A percentile compares a stretch with the other conserved stretches of the same genome.
Conservation (phyloP, 2,113 vertebrate genomes). For the Bubalus kerabau region DNA sequence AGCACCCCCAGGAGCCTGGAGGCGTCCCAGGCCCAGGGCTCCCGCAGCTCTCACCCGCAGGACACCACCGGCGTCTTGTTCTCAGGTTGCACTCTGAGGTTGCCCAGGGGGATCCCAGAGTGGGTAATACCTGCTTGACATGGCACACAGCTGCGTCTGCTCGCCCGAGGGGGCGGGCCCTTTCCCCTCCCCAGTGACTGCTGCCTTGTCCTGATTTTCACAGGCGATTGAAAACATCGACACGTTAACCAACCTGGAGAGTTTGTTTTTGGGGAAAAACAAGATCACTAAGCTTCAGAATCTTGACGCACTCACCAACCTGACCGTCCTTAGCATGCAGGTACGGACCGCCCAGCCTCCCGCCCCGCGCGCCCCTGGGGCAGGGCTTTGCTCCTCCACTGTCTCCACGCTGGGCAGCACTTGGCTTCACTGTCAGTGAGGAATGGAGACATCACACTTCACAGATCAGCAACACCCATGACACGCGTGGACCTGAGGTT, state of each 20-base stretch:
- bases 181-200: not conserved
- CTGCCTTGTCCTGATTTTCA: not conserved
- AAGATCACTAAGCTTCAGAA: slow-evolving; percentile 98
- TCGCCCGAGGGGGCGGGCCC: fast-evolving
- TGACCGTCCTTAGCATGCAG: slow-evolving; percentile 98
- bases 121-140: fast-evolving
- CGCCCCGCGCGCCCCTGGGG: fast-evolving
- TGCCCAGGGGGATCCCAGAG: not conserved
- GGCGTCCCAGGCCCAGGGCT: not conserved
- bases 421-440: too few species aligned
- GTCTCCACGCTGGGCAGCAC: not conserved
- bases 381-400: fast-evolving
- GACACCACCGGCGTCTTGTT: not conserved
- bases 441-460: fast-evolving
- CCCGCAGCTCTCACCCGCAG: fast-evolving
- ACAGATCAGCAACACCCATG: fast-evolving
- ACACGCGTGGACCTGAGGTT: fast-evolving
- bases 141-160: fast-evolving
- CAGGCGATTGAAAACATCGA: slow-evolving; percentile 97
- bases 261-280: slow-evolving; percentile 97
- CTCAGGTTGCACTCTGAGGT: not conserved
- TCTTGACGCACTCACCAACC: slow-evolving; percentile 89
- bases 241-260: slow-evolving; percentile 86
- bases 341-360: slow-evolving; percentile 69
- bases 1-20: not conserved